Base-by-base conservation (phyloP, 2,797 vertebrate genomes). In the Falco concolor region DNA sequence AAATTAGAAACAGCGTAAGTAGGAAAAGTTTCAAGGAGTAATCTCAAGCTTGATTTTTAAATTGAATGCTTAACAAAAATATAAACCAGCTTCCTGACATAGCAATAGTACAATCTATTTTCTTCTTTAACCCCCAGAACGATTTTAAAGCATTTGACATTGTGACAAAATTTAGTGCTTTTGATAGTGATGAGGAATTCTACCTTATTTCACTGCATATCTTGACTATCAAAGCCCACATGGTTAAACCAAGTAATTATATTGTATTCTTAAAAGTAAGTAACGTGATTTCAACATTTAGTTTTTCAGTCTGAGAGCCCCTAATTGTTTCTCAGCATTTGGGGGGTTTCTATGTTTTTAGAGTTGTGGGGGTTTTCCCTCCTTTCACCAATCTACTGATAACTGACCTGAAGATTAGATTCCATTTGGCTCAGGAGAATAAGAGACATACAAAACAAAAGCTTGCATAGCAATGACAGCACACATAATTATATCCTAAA, bases 331-430 rank as follows among this genome's bases (percentile, higher is more conserved):
- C 40, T 40, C 52, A 21, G 25, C 21, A 27, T 49, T 69, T 76
- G 34, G 18, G 32, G 5, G 5, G 13, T 47, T 75, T 25, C 49
- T 61, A 8, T 27, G 32, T 7, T 30, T 80, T 80, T n/a, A 42
- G n/a, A 52, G 12, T 10, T 25, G 6, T 53, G 18, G 27, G 4
- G 2, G 20, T 17, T 17, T 8, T 19, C 3, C 2, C 8, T 7
- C 3, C 12, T 4, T 19, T 2, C 6, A 2, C 52, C 25, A 49
- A 2, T 65, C 49, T 60, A 30, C 6, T 72, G 75, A 47, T 69
- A 52, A 84, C 17, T 22, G 24, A 47, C 34, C 45, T 36, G 44
- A 68, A 84, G 57, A 32, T 64, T 59, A 32, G 44, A 38, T 42
- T 68, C 34, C 20, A 20, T 69, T 80, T 60, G 54, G 34, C 28